Percentiles rank a stretch among this genome's conserved stretches.
Conservation (phyloP, 1,140 invertebrate species). For the Cotesia typhae region DNA sequence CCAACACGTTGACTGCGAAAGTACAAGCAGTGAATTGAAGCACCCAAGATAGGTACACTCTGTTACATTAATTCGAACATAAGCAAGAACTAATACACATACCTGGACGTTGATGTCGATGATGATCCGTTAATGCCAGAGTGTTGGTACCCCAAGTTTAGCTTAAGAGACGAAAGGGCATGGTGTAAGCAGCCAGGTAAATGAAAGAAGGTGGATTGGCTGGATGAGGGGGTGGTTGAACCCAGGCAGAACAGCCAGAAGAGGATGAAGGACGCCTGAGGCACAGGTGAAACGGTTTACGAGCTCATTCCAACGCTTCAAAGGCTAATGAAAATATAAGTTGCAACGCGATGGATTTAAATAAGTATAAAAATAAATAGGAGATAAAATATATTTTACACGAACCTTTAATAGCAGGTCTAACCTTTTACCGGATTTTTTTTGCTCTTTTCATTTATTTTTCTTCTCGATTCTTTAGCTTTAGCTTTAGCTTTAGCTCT, state of each 20-base stretch:
- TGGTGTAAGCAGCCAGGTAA: conserved; percentile 24
- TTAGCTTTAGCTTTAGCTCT: not conserved
- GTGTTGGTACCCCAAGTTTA: not conserved
- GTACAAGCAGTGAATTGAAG: too few relatives aligned
- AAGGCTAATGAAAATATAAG: conserved; percentile 64
- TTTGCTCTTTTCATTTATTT: conserved; percentile 28
- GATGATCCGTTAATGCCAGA: not conserved
- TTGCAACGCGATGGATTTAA: conserved; percentile 60
- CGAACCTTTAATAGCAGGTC: conserved; percentile 45
- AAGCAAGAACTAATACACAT: too few relatives aligned
- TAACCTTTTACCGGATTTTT: conserved; percentile 50
- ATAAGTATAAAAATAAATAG: conserved; percentile 54
- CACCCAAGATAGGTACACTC: too few relatives aligned
- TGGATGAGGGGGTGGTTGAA: not conserved
- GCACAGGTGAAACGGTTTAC: conserved; percentile 58
- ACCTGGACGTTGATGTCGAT: not conserved
- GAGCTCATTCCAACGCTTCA: conserved; percentile 47
- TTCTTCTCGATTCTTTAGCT: conserved; percentile 15
- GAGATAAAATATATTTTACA: conserved; percentile 24
- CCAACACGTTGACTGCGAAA: too few relatives aligned
- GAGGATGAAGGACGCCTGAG: conserved; percentile 48
- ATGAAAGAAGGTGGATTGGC: conserved; percentile 22
- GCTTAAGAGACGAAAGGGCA: not conserved
- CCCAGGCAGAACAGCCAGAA: conserved; percentile 19
- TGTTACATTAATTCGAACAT: too few relatives aligned